Conservation (phyloP, 1,140 invertebrate species). For the Megathymus violae region DNA sequence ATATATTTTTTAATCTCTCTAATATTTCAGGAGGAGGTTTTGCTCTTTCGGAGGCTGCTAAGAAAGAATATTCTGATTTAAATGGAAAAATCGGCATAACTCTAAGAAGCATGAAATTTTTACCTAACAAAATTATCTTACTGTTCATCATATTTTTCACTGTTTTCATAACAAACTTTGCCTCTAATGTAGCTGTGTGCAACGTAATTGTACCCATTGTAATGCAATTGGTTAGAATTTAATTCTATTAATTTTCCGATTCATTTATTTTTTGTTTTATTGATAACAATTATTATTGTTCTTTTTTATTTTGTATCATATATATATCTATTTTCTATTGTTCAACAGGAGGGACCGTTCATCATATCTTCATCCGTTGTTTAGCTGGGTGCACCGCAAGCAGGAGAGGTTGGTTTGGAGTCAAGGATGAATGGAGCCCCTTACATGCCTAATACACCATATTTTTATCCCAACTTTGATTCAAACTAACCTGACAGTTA, state of each 20-base stretch:
- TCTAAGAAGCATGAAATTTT: slow-evolving; percentile 77
- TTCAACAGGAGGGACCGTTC: no score
- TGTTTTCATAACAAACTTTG: slow-evolving; percentile 89
- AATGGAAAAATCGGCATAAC: slow-evolving; percentile 88
- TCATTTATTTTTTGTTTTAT: no score
- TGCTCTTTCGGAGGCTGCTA: slow-evolving; percentile 91
- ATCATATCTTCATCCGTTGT: no score
- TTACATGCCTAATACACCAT: no score
- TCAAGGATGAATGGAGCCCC: no score
- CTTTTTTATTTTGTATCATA: background rate
- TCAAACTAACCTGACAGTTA: no score
- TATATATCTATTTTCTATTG: no score
- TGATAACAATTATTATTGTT: no score
- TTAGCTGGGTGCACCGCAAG: no score
- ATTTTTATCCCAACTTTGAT: no score
- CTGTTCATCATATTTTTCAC: slow-evolving; percentile 77
- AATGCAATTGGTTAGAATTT: slow-evolving; percentile 87
- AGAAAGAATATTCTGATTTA: slow-evolving; percentile 85
- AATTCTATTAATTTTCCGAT: no score
- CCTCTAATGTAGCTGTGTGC: slow-evolving; percentile 92
- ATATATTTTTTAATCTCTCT: background rate
- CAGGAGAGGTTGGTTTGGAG: no score
- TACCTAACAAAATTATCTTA: slow-evolving; percentile 83
- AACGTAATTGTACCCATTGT: slow-evolving; percentile 92
- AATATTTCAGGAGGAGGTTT: slow-evolving; percentile 89